Evolutionary conservation across 2,797 vertebrate genomes (phyloP).

Genomic region (Paramormyrops hopkinsi): DNA sequence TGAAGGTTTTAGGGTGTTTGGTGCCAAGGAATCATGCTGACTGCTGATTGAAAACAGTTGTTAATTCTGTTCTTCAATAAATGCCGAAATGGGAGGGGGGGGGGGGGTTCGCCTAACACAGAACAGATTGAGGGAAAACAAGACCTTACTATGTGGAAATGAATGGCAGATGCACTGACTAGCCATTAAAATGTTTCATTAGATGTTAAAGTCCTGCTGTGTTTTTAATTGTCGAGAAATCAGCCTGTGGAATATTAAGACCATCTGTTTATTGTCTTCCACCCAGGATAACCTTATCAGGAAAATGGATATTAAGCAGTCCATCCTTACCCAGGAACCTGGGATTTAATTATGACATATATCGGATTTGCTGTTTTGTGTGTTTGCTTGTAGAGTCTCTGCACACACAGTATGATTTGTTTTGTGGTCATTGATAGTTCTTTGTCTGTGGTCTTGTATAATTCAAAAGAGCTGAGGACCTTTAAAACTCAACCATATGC

Average conservation of each 20-base stretch:
- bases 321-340: constrained; percentile 44
- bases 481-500: not conserved
- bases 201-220: constrained; percentile 94
- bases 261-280: constrained; percentile 91
- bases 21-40: constrained; percentile 72
- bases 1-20: constrained; percentile 63
- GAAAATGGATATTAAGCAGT: constrained; percentile 50
- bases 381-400: not conserved
- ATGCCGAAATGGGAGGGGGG: constrained; percentile 61
- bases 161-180: constrained; percentile 90
- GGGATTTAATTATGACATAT: constrained; percentile 7
- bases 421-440: not conserved
- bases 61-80: constrained; percentile 92
- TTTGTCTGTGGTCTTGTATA: not conserved
- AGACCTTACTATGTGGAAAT: constrained; percentile 88
- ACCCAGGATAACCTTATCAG: constrained; percentile 75
- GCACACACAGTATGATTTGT: not conserved
- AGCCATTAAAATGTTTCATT: constrained; percentile 98
- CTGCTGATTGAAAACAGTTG: constrained; percentile 97
- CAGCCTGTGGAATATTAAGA: constrained; percentile 95
- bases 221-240: constrained; percentile 98
- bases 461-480: not conserved
- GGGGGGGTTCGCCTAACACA: constrained; percentile 66
- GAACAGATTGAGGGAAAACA: constrained; percentile 89
- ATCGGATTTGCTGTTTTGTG: not conserved